phyloP scores from a whole-genome alignment of 2,797 vertebrate species.

The Sylvilagus floridanus region DNA sequence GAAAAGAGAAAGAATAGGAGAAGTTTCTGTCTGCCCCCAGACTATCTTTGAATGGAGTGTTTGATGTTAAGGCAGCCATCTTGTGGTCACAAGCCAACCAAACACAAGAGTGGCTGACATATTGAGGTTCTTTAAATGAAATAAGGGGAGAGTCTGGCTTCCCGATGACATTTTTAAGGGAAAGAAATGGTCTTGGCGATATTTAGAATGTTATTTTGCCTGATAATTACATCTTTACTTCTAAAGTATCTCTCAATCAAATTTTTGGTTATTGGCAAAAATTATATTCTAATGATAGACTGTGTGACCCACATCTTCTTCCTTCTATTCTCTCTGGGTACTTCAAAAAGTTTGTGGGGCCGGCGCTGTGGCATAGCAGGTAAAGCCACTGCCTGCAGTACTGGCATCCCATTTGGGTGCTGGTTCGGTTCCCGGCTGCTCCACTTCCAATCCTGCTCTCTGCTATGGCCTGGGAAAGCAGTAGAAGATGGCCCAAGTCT shows the following conservation, averaged over 20 bases:
- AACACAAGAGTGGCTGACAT: not conserved
- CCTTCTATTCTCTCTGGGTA: not conserved
- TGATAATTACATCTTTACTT: constrained; percentile 45
- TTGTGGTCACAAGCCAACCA: not conserved
- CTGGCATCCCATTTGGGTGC: no score
- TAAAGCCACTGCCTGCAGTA: no score
- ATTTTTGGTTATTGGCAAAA: constrained; percentile 41
- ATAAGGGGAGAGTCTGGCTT: not conserved
- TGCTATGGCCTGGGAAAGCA: no score
- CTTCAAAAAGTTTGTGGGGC: no score
- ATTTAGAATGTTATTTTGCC: constrained; percentile 6
- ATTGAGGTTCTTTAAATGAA: not conserved
- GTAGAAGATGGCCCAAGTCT: no score
- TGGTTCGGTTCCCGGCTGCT: no score
- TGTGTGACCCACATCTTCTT: not conserved
- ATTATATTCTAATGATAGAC: not conserved
- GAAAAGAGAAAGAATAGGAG: not conserved
- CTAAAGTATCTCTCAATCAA: constrained; percentile 8
- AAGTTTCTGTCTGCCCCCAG: not conserved
- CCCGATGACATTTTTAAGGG: not conserved
- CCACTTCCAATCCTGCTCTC: no score
- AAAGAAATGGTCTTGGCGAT: not conserved
- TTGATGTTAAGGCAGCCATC: not conserved
- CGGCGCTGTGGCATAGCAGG: no score
- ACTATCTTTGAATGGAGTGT: not conserved